Conservation (phyloP, 2,888 invertebrate genomes). For the Ferrisia virgata region DNA sequence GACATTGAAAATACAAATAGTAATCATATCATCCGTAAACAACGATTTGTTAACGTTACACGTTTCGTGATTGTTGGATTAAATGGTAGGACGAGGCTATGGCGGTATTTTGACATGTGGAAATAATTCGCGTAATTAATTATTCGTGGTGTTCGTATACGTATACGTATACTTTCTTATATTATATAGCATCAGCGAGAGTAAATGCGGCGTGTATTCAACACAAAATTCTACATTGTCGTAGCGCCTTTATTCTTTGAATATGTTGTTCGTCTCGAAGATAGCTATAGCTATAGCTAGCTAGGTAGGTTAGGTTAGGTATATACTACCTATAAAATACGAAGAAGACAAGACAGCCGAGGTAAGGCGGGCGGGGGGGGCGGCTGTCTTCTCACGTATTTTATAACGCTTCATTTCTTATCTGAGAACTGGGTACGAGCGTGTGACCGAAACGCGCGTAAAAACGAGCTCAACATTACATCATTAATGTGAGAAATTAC, state of each 20-base stretch:
- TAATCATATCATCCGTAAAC: constrained; percentile 15
- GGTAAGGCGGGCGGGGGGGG: background rate
- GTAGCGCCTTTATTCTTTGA: background rate
- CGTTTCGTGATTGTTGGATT: constrained; percentile 6
- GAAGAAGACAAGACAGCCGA: background rate
- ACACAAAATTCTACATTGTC: background rate
- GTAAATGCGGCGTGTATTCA: background rate
- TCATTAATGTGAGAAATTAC: constrained; percentile 7
- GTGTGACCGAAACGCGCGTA: background rate
- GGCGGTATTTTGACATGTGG: constrained; percentile 1
- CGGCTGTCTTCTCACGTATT: background rate
- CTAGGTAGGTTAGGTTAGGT: too few relatives aligned
- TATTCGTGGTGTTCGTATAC: constrained; percentile 7
- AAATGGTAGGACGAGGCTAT: background rate
- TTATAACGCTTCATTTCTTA: constrained; percentile 11
- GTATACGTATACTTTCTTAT: background rate
- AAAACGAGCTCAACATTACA: background rate
- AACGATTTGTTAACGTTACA: constrained; percentile 15
- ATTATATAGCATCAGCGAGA: too few relatives aligned
- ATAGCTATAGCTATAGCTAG: too few relatives aligned
- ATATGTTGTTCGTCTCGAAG: background rate
- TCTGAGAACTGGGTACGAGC: background rate
- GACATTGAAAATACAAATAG: background rate
- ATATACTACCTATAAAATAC: too few relatives aligned
- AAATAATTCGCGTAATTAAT: background rate